Evolutionary conservation across 1,140 invertebrate species (phyloP).

Genomic region (Drosophila saltans): DNA sequence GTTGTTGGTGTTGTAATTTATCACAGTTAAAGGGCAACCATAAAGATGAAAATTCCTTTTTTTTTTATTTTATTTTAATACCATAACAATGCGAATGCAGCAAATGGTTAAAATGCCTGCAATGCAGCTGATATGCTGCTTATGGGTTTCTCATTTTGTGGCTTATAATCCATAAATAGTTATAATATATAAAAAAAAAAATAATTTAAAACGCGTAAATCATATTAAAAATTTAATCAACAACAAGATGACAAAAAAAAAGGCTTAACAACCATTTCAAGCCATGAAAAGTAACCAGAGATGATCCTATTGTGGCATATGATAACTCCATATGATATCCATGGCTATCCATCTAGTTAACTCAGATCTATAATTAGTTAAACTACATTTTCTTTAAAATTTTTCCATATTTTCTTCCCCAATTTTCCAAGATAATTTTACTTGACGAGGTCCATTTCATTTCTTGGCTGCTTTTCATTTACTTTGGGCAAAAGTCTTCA

Average conservation of each 20-base stretch:
- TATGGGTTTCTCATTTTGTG: constrained; percentile 7
- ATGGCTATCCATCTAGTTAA: too few species aligned
- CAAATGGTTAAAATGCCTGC: constrained; percentile 3
- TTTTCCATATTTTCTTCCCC: too few species aligned
- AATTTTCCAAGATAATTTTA: too few species aligned
- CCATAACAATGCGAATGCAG: constrained; percentile 3
- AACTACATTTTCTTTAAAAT: too few species aligned
- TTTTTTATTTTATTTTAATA: constrained; percentile 3
- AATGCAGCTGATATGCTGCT: background rate
- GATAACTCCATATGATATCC: too few species aligned
- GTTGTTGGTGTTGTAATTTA: constrained; percentile 5
- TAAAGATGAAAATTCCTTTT: constrained; percentile 7
- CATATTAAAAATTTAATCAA: background rate
- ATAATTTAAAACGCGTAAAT: background rate
- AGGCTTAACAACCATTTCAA: background rate
- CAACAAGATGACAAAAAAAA: too few species aligned
- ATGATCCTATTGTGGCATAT: too few species aligned
- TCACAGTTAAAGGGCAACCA: constrained; percentile 13
- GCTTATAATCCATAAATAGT: constrained; percentile 10
- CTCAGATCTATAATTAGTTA: too few species aligned
- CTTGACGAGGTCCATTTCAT: background rate
- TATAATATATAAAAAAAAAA: background rate
- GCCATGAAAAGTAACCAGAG: background rate
- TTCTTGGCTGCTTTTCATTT: background rate
- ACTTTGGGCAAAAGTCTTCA: background rate